Conservation (phyloP, 2,113 vertebrate species). For the Herpailurus yagouaroundi region DNA sequence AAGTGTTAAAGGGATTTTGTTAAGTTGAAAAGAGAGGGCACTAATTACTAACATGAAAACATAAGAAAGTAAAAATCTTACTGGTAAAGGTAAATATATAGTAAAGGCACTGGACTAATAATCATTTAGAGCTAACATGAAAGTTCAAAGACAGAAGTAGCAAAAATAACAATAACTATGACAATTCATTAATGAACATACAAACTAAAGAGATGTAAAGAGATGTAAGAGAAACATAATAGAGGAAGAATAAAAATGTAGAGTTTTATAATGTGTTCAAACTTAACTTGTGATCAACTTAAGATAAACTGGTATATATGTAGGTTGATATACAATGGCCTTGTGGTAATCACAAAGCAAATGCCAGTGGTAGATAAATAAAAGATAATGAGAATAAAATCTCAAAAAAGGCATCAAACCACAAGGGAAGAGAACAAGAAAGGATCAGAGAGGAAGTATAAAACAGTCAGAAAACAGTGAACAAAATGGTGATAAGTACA, state of each 20-base stretch:
- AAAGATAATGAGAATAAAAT: background rate
- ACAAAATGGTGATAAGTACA: background rate
- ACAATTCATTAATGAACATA: background rate
- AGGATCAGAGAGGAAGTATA: background rate
- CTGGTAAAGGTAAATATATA: background rate
- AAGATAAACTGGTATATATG: background rate
- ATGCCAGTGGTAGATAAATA: background rate
- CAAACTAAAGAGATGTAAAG: background rate
- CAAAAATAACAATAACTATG: background rate
- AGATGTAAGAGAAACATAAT: background rate
- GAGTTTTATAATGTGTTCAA: background rate
- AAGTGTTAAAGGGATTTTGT: background rate
- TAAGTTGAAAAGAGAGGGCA: background rate
- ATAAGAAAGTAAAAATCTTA: background rate
- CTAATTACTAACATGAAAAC: background rate
- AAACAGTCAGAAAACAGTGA: background rate
- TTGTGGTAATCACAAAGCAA: background rate
- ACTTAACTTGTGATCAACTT: background rate
- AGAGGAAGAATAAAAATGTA: background rate
- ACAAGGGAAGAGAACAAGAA: background rate
- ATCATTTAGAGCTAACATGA: background rate
- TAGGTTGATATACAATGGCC: background rate
- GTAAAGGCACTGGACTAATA: background rate
- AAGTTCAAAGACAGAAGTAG: background rate
- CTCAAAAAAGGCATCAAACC: background rate